Percentiles rank a stretch among this genome's conserved stretches.
Evolutionary conservation across 2,888 invertebrate genomes (phyloP).

Genomic region (Barypeithes pellucidus): DNA sequence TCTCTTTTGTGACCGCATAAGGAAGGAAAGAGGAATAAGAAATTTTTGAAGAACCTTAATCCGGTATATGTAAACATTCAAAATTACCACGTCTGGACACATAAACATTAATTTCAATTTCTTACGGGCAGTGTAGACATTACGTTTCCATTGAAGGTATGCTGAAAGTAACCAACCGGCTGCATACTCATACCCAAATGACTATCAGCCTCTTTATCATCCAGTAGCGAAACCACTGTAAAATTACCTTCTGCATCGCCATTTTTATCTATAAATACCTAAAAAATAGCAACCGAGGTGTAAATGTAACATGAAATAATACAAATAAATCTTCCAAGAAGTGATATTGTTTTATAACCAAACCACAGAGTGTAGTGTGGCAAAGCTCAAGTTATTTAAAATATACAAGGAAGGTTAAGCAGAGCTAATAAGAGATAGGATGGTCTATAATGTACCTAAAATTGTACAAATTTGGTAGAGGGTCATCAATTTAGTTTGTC

Average conservation of each 20-base stretch:
- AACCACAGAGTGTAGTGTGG: no score
- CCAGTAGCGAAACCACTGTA: conserved; percentile 85
- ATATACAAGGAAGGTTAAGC: no score
- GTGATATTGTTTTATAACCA: no score
- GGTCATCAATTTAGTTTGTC: no score
- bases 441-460: no score
- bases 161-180: conserved; percentile 85
- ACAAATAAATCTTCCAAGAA: no score
- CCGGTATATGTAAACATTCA: conserved; percentile 2
- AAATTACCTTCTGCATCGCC: conserved; percentile 96
- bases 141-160: conserved; percentile 72
- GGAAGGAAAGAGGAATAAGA: background rate
- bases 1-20: background rate
- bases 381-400: no score
- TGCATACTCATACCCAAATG: conserved; percentile 80
- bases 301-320: no score
- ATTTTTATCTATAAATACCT: conserved; percentile 89
- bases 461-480: no score
- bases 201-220: conserved; percentile 73
- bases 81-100: conserved; percentile 30
- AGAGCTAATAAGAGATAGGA: no score
- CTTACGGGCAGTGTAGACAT: conserved; percentile 77
- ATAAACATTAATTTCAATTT: conserved; percentile 55
- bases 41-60: background rate
- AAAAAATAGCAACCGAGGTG: no score